phyloP scores from a whole-genome alignment of 2,888 invertebrate genomes.

The Amaurobius ferox region DNA sequence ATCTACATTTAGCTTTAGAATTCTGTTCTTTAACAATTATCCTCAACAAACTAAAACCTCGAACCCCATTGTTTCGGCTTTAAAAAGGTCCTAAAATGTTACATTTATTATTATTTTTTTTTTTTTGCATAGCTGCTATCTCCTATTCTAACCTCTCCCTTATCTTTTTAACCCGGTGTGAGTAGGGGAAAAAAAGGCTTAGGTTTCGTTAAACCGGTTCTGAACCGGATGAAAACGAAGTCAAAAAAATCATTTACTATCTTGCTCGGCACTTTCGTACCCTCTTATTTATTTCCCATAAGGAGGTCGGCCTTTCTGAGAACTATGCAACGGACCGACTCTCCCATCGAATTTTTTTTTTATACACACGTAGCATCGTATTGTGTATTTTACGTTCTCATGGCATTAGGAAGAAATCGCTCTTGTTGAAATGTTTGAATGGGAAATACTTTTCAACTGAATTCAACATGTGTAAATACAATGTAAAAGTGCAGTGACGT shows the following conservation, averaged over 20 bases:
- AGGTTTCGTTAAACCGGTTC: constrained; percentile 31
- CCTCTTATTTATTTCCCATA: constrained; percentile 16
- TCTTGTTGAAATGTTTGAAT: too few species aligned
- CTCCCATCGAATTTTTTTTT: neutral
- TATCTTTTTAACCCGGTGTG: constrained; percentile 27
- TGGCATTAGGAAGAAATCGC: too few species aligned
- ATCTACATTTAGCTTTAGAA: too few species aligned
- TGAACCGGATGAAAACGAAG: constrained; percentile 13
- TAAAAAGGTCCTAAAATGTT: too few species aligned
- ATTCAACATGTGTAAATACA: too few species aligned
- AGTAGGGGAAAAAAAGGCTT: constrained; percentile 17
- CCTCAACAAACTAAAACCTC: too few species aligned
- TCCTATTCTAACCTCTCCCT: neutral
- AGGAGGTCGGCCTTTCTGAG: neutral
- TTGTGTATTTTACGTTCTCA: too few species aligned
- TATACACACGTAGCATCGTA: too few species aligned
- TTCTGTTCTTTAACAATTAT: too few species aligned
- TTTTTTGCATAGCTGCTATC: neutral
- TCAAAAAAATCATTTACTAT: constrained; percentile 6
- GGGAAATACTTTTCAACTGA: too few species aligned
- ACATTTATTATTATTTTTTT: neutral
- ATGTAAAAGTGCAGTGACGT: too few species aligned
- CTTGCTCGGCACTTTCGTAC: neutral
- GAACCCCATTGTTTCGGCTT: too few species aligned
- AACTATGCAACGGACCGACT: neutral